Evolutionary conservation across 2,797 vertebrate species (phyloP).

Genomic region (Pygocentrus nattereri): DNA sequence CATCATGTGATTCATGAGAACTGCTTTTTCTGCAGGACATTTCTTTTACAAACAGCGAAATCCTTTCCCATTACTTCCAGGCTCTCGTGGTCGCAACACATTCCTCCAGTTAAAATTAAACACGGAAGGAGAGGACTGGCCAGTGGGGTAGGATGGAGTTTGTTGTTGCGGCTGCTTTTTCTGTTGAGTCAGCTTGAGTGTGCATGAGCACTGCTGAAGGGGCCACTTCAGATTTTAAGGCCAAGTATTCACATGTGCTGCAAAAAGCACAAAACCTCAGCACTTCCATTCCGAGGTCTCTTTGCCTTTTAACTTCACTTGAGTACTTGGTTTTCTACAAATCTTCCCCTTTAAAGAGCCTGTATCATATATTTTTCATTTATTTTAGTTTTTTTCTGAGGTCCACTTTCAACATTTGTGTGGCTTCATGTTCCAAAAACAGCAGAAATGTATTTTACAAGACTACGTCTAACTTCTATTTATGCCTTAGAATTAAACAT

Average conservation of each 20-base stretch:
- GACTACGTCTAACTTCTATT: no score
- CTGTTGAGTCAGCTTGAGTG: constrained; percentile 50
- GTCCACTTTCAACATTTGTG: no score
- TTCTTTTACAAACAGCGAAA: background rate
- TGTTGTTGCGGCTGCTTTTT: constrained; percentile 53
- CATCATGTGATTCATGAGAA: background rate
- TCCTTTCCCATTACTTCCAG: background rate
- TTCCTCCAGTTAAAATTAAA: constrained; percentile 42
- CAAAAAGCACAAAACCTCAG: constrained; percentile 15
- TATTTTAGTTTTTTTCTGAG: no score
- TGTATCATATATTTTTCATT: background rate
- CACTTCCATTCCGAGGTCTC: background rate
- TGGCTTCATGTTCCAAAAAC: no score
- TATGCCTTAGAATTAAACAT: no score
- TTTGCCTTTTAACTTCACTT: constrained; percentile 14
- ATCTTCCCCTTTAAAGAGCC: background rate
- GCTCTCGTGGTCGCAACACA: constrained; percentile 2
- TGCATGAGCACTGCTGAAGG: constrained; percentile 32
- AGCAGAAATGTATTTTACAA: no score
- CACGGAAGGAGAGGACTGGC: constrained; percentile 32
- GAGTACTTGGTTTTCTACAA: background rate
- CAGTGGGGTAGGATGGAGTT: constrained; percentile 25
- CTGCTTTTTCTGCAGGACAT: background rate
- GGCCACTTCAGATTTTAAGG: constrained; percentile 31
- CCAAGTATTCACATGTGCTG: constrained; percentile 26